phyloP scores from a whole-genome alignment of 2,888 invertebrate genomes.

The Mesopsocus fuscifrons region DNA sequence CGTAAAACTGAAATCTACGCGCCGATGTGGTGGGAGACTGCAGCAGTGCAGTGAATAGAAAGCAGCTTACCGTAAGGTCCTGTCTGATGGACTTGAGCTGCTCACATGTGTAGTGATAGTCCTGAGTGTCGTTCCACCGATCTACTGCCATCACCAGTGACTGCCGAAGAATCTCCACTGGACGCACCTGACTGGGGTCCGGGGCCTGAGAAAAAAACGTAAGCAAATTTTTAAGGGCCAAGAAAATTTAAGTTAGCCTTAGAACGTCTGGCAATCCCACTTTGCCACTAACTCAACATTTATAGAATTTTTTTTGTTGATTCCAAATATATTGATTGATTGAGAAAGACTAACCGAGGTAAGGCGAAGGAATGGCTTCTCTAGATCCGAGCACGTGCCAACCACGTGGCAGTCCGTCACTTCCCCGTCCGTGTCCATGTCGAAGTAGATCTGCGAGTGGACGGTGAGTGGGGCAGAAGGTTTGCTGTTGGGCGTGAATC shows the following conservation, averaged over 20 bases:
- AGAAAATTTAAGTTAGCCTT: neutral
- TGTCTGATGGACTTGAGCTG: slow-evolving; percentile 97
- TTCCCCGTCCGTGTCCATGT: slow-evolving; percentile 44
- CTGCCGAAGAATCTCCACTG: slow-evolving; percentile 62
- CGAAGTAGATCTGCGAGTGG: slow-evolving; percentile 18
- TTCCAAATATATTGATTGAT: too few species aligned
- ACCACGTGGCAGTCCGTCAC: slow-evolving; percentile 77
- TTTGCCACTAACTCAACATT: too few species aligned
- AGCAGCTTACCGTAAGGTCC: slow-evolving; percentile 68
- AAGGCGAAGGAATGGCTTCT: slow-evolving; percentile 88
- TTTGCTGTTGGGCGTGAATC: slow-evolving; percentile 40
- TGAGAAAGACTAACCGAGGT: slow-evolving; percentile 52
- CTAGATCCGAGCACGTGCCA: slow-evolving; percentile 84
- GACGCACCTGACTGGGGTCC: slow-evolving; percentile 76
- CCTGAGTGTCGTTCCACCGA: slow-evolving; percentile 74
- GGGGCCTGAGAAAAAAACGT: slow-evolving; percentile 49
- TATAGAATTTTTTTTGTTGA: too few species aligned
- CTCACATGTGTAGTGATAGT: slow-evolving; percentile 95
- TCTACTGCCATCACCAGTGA: slow-evolving; percentile 81
- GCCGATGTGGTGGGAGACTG: too few species aligned
- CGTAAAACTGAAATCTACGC: too few species aligned
- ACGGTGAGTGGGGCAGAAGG: slow-evolving; percentile 10
- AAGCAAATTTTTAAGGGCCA: slow-evolving; percentile 11
- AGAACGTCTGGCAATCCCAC: too few species aligned
- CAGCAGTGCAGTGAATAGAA: slow-evolving; percentile 7